A percentile compares a stretch with the other conserved stretches of the same genome.
Conservation (phyloP, 1,140 invertebrate species). For the Diploscapter pachys region DNA sequence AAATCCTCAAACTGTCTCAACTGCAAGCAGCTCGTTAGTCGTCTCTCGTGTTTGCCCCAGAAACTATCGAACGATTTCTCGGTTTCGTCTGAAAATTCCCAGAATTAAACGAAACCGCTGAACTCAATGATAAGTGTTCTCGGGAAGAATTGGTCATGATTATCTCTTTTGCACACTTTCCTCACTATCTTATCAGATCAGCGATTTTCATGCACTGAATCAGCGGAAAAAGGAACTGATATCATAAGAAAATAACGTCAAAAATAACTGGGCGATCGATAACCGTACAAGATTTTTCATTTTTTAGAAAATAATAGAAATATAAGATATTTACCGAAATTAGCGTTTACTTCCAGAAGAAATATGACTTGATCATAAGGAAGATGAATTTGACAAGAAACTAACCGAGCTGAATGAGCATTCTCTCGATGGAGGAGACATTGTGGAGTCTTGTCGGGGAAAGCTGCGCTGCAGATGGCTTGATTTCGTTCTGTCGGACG, state of each 20-base stretch:
- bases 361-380: neutral
- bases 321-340: neutral
- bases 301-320: neutral
- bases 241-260: neutral
- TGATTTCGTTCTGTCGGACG: constrained; percentile 53
- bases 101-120: no score
- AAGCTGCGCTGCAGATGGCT: constrained; percentile 53
- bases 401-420: constrained; percentile 75
- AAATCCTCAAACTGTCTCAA: constrained; percentile 83
- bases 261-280: neutral
- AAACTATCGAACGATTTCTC: constrained; percentile 87
- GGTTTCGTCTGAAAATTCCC: constrained; percentile 72
- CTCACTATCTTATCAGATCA: constrained; percentile 8
- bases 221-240: neutral
- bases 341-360: no score
- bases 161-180: no score
- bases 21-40: constrained; percentile 80
- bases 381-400: constrained; percentile 4
- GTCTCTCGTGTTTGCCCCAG: constrained; percentile 82
- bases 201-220: no score
- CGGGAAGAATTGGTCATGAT: no score
- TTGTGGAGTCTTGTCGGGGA: constrained; percentile 74
- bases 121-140: no score
- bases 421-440: constrained; percentile 83
- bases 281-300: neutral